Base-by-base conservation (phyloP, 2,113 vertebrate species). In the Myodes glareolus region DNA sequence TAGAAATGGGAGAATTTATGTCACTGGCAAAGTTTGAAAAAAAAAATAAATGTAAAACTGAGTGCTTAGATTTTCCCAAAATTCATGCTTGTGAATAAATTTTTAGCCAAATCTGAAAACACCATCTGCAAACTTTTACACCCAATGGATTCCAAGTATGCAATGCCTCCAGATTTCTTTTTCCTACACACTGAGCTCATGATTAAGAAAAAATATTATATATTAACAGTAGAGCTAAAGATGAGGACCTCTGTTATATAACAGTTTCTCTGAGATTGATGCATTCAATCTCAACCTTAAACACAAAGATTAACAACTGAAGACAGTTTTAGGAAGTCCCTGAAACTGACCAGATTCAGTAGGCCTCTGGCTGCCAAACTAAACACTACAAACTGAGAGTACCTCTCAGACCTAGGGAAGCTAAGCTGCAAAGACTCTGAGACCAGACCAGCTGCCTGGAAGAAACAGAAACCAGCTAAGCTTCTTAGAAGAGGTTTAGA, bases 91-190 rank as follows among this genome's bases (percentile, higher is more conserved):
- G 39, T 80, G 85, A 90, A 72, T 90, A 61, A 96, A 92, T 67
- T 75, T n/a, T 21, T 81, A 92, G 92, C 95, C 82, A 93, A 96
- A 94, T 63, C 25, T 61, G 29, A 93, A 97, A 95, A 50, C 65
- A 78, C 88, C 68, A 93, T 70, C 25, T 52, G 29, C 68, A 47
- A 90, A 84, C 7, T 85, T 95, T 90, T 63, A 73, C 2, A 65
- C n/a, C 47, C 45, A 97, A 31, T 27, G 4, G 27, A 63, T 52
- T 86, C 23, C 84, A 82, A 91, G 36, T 58, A 19, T 73, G 55
- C 19, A 67, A 45, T 88, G 4, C n/a, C 50, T 90, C 85, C 73
- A 81, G 50, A 63, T 0, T 78, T 84, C 42, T 91, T 21, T 78
- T 73, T n/a, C 8, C 9, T 93, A 84, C 63, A 87, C n/a, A 86